These are phyloP conservation scores for Hemichromis elongatus DNA, from an alignment of 2,113 vertebrate species.

Conservation along the genomic window DNA sequence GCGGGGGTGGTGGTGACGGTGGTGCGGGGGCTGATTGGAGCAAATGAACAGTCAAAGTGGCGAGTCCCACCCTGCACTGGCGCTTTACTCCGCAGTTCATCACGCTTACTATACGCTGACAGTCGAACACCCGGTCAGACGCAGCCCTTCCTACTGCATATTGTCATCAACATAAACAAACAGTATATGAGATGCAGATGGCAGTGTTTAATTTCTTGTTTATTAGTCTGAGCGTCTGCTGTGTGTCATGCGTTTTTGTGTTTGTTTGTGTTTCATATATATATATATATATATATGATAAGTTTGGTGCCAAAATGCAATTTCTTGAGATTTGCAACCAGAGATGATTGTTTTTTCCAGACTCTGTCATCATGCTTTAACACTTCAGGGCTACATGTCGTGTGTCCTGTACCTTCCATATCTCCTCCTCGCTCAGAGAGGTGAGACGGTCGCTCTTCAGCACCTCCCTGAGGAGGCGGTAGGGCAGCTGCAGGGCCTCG, in stretches of 20 bases:
- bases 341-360: not conserved
- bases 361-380: not conserved
- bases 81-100: conserved; percentile 38
- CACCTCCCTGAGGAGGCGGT: conserved; percentile 90
- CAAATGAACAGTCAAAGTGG: conserved; percentile 91
- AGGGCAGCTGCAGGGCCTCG: conserved; percentile 87
- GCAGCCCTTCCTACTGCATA: not conserved
- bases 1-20: conserved; percentile 57
- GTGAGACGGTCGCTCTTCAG: conserved; percentile 96
- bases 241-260: not conserved
- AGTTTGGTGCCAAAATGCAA: not conserved
- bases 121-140: not conserved
- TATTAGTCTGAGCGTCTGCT: not conserved
- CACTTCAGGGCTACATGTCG: not conserved
- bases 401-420: conserved; percentile 84
- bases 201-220: conserved; percentile 1
- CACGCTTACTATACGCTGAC: not conserved
- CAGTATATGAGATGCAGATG: conserved; percentile 19
- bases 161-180: conserved; percentile 20
- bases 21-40: conserved; percentile 90
- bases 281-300: not conserved
- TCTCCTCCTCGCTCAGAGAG: conserved; percentile 92
- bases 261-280: not conserved
- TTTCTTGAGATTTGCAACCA: not conserved
- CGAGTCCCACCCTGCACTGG: conserved; percentile 44